phyloP scores from a whole-genome alignment of 2,888 invertebrate genomes.

The Harpalus rubripes region DNA sequence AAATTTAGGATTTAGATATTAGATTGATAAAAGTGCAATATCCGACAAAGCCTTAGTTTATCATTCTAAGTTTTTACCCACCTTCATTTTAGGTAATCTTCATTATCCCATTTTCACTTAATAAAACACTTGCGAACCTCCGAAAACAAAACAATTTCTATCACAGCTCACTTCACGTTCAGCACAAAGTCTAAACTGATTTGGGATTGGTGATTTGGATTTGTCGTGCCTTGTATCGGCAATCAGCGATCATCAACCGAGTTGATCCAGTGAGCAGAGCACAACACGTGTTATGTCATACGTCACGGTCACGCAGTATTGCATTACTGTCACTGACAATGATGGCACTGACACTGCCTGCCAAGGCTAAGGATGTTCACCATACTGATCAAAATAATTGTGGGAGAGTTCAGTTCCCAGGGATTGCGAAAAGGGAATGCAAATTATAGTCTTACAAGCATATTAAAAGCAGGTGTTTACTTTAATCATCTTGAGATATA shows the following conservation, averaged over 20 bases:
- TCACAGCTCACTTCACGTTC: conserved; percentile 3
- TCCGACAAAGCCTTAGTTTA: too few relatives aligned
- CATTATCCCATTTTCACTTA: background rate
- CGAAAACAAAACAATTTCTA: conserved; percentile 11
- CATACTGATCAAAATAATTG: conserved; percentile 1
- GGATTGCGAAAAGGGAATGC: background rate
- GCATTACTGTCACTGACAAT: background rate
- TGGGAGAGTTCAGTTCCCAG: conserved; percentile 15
- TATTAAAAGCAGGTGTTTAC: background rate
- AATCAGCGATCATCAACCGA: conserved; percentile 42
- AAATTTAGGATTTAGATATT: too few relatives aligned
- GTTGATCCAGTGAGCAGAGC: background rate
- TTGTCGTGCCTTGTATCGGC: conserved; percentile 24
- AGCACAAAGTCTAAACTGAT: conserved; percentile 11
- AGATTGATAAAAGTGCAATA: too few relatives aligned
- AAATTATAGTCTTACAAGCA: background rate
- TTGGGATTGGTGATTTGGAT: conserved; percentile 1
- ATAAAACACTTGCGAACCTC: background rate
- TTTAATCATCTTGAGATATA: background rate
- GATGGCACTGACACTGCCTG: conserved; percentile 14
- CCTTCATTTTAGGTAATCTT: background rate
- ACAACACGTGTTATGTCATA: conserved; percentile 9
- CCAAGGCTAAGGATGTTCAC: background rate
- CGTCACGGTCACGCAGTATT: conserved; percentile 8
- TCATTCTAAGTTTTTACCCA: too few relatives aligned